Percentiles rank a stretch among this genome's conserved stretches.
Evolutionary conservation across 2,113 vertebrate genomes (phyloP).

Genomic region (Forbesichthys agassizii): DNA sequence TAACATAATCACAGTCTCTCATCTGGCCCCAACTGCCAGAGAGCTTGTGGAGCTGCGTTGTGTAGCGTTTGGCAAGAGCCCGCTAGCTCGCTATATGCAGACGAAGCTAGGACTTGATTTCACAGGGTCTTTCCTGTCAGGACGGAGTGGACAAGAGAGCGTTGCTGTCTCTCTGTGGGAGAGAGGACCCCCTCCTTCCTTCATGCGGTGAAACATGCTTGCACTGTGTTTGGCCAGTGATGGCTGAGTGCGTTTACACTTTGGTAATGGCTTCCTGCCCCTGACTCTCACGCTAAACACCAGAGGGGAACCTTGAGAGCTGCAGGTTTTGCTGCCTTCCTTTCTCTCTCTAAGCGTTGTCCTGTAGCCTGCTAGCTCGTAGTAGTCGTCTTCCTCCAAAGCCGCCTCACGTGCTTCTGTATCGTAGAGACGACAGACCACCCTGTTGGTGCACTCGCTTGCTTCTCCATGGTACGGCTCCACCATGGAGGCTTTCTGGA

Average conservation of each 20-base stretch:
- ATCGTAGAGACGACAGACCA: conserved; percentile 46
- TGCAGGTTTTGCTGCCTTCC: conserved; percentile 5
- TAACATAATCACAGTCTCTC: conserved; percentile 70
- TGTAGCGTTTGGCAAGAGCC: conserved; percentile 60
- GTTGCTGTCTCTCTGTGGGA: conserved; percentile 27
- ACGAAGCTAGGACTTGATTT: conserved; percentile 16
- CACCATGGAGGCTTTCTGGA: conserved; percentile 50
- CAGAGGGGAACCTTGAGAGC: conserved; percentile 33
- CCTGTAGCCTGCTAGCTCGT: conserved; percentile 12
- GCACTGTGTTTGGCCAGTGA: conserved; percentile 58
- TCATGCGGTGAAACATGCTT: conserved; percentile 51
- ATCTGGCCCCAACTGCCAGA: conserved; percentile 67
- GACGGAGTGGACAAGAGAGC: conserved; percentile 18
- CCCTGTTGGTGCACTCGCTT: conserved; percentile 49
- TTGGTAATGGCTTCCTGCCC: conserved; percentile 75
- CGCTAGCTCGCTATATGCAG: conserved; percentile 20
- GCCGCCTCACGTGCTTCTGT: conserved; percentile 1
- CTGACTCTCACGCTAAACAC: conserved; percentile 59
- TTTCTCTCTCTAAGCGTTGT: conserved; percentile 1
- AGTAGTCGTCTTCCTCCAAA: background rate
- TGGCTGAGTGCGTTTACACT: conserved; percentile 71
- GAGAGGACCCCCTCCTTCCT: conserved; percentile 15
- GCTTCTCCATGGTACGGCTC: conserved; percentile 47
- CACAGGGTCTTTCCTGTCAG: conserved; percentile 26
- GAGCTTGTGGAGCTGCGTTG: conserved; percentile 58